phyloP scores from a whole-genome alignment of 2,113 vertebrate species.

The Nettapus auritus region DNA sequence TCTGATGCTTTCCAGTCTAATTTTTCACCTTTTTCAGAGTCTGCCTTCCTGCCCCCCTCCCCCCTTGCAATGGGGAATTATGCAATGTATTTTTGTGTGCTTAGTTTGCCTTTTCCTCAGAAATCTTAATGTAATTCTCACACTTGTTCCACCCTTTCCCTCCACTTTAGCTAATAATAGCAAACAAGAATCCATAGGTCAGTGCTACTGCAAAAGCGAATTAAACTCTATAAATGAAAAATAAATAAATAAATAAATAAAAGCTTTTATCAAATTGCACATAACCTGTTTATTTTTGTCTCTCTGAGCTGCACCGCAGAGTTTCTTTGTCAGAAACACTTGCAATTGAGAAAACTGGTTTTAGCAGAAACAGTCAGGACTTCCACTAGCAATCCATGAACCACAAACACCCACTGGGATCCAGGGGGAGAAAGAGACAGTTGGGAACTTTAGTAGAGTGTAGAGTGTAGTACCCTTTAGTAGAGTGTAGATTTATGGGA shows the following conservation, averaged over 20 bases:
- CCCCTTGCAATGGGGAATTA: no score
- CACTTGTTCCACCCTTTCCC: neutral
- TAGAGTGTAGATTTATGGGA: neutral
- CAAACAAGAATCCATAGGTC: neutral
- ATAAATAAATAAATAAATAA: neutral
- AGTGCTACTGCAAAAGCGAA: neutral
- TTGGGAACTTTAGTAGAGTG: neutral
- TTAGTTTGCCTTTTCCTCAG: neutral
- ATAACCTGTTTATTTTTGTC: neutral
- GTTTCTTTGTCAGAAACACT: neutral
- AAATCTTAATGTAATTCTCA: neutral
- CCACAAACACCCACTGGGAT: accelerated
- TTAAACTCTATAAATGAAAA: neutral
- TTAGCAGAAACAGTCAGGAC: neutral
- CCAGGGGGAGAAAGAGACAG: neutral
- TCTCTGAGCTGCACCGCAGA: neutral
- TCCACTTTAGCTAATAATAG: neutral
- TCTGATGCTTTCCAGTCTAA: neutral
- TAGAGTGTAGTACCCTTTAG: neutral
- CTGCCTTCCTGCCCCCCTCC: neutral
- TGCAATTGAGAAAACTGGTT: neutral
- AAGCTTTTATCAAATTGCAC: neutral
- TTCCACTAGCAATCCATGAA: neutral
- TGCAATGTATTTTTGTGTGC: no score
- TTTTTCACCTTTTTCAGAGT: neutral